Conservation (phyloP, 53 echinoderm and acorn worm species). For the Pentamera pediparva region DNA sequence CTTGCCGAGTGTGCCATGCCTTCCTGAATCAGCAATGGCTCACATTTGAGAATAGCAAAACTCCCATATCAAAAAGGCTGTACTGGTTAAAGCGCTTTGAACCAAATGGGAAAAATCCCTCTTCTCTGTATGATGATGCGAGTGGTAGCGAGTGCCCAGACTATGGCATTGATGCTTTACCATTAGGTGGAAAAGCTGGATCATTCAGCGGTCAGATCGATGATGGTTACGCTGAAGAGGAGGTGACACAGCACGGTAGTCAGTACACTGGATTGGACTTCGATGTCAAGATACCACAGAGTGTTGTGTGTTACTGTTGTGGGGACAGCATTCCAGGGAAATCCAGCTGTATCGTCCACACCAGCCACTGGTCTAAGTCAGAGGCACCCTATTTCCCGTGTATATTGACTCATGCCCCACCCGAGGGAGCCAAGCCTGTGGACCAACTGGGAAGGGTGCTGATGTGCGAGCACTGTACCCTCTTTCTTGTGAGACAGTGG, state of each 20-base stretch:
- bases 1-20: conserved; percentile 87
- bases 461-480: conserved; percentile 88
- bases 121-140: not conserved
- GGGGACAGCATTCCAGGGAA: conserved; percentile 54
- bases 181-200: not conserved
- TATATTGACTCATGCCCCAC: conserved; percentile 80
- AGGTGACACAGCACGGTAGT: conserved; percentile 22
- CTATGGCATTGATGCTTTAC: not conserved
- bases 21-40: conserved; percentile 93
- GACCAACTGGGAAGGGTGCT: conserved; percentile 93
- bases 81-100: conserved; percentile 94
- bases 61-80: conserved; percentile 88
- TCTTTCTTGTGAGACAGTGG: conserved; percentile 90
- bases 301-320: conserved; percentile 85
- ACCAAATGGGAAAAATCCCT: conserved; percentile 15
- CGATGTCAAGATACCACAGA: conserved; percentile 78
- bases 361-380: conserved; percentile 98
- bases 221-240: conserved; percentile 7
- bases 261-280: conserved; percentile 40
- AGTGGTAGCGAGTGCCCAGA: not conserved
- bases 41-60: conserved; percentile 84
- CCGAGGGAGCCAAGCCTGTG: conserved; percentile 78
- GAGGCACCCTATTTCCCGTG: conserved; percentile 95
- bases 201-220: not conserved
- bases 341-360: conserved; percentile 78